These are phyloP conservation scores for Hypomesus transpacificus DNA, from an alignment of 2,113 vertebrate genomes.

Conservation along the genomic window DNA sequence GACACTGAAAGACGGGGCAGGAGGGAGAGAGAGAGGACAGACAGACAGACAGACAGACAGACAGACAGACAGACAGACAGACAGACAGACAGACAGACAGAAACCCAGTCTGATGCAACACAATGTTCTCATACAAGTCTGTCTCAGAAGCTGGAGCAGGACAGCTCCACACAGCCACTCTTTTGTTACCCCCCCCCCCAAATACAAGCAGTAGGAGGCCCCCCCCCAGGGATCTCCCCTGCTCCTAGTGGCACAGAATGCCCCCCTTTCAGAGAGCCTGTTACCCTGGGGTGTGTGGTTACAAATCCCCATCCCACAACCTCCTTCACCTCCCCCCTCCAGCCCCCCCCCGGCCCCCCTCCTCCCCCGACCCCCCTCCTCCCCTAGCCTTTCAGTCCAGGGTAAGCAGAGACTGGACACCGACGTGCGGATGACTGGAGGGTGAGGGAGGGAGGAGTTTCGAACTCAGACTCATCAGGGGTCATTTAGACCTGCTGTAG, in stretches of 20 bases:
- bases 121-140: constrained; percentile 26
- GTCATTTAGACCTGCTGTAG: too few relatives aligned
- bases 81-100: background rate
- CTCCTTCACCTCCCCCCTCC: constrained; percentile 18
- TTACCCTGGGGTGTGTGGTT: constrained; percentile 23
- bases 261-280: constrained; percentile 27
- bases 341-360: constrained; percentile 21
- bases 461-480: too few relatives aligned
- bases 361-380: too few relatives aligned
- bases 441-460: too few relatives aligned
- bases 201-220: constrained; percentile 15
- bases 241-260: constrained; percentile 14
- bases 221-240: constrained; percentile 14
- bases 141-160: constrained; percentile 13
- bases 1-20: background rate
- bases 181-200: constrained; percentile 15
- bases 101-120: constrained; percentile 11
- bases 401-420: too few relatives aligned
- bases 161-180: constrained; percentile 23
- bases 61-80: background rate
- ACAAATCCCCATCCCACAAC: constrained; percentile 43
- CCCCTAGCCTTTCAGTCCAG: too few relatives aligned
- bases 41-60: background rate
- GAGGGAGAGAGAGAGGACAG: background rate
- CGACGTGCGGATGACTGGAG: too few relatives aligned